These are phyloP conservation scores for Daptonema setosum DNA, from an alignment of 2,888 invertebrate species.

Conservation along the genomic window DNA sequence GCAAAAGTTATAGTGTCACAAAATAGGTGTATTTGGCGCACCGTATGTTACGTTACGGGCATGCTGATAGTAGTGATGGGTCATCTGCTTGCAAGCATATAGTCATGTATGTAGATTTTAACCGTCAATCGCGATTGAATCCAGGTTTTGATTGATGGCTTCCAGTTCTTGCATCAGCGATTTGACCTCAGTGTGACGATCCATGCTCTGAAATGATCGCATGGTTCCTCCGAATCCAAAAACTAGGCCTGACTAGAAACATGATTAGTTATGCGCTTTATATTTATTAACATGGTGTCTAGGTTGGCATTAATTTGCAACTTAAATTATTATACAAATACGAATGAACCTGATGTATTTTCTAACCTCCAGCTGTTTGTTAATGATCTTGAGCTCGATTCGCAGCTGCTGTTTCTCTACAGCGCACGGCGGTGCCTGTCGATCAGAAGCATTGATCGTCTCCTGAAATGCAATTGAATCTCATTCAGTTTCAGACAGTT, in stretches of 20 bases:
- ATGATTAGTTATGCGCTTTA: neutral
- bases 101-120: too few species aligned
- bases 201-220: constrained; percentile 7
- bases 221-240: neutral
- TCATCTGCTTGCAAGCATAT: too few species aligned
- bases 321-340: neutral
- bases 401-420: constrained; percentile 20
- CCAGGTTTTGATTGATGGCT: constrained; percentile 24
- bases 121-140: too few species aligned
- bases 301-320: too few species aligned
- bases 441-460: neutral
- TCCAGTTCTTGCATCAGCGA: constrained; percentile 22
- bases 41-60: too few species aligned
- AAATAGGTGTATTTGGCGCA: too few species aligned
- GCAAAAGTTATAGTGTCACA: too few species aligned
- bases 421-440: constrained; percentile 9
- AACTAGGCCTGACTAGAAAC: neutral
- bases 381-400: constrained; percentile 19
- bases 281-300: too few species aligned
- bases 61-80: too few species aligned
- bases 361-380: constrained; percentile 15
- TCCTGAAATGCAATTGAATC: too few species aligned
- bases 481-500: too few species aligned
- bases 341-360: neutral
- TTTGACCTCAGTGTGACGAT: constrained; percentile 21